Evolutionary conservation across 2,797 vertebrate species (phyloP).

Genomic region (Anolis apletophallus): DNA sequence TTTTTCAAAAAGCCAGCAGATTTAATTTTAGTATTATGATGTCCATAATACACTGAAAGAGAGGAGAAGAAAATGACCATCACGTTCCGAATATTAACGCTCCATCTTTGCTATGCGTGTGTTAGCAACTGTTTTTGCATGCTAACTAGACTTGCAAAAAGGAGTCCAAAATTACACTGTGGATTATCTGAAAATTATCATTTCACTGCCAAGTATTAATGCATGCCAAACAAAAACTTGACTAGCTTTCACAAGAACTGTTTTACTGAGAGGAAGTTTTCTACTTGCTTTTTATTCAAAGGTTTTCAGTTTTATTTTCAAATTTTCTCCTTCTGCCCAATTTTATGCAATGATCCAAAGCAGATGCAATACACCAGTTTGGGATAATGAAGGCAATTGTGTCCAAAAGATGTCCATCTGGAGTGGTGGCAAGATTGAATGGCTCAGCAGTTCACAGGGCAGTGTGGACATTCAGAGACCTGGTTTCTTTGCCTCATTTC

Average conservation of each 20-base stretch:
- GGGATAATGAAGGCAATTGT: background rate
- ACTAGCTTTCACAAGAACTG: conserved; percentile 10
- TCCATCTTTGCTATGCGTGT: background rate
- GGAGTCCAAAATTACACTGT: conserved; percentile 32
- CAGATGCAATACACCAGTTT: background rate
- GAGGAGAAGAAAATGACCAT: background rate
- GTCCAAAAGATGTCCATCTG: conserved; percentile 45
- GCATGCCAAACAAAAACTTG: conserved; percentile 31
- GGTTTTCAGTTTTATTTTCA: background rate
- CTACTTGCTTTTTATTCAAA: background rate
- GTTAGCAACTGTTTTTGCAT: conserved; percentile 14
- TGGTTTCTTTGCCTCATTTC: conserved; percentile 74
- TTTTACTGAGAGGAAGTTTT: background rate
- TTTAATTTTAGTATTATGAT: background rate
- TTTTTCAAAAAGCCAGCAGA: background rate
- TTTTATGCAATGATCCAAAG: background rate
- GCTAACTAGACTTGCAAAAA: conserved; percentile 6
- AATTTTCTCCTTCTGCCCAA: background rate
- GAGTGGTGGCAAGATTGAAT: conserved; percentile 58
- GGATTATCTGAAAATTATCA: conserved; percentile 31
- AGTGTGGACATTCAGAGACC: conserved; percentile 60
- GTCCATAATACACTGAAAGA: too few relatives aligned
- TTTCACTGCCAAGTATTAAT: conserved; percentile 20
- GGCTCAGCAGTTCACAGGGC: conserved; percentile 62
- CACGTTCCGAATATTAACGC: background rate